These are phyloP conservation scores for Eulemur coronatus DNA, from an alignment of 2,797 vertebrate genomes.

Conservation along the genomic window DNA sequence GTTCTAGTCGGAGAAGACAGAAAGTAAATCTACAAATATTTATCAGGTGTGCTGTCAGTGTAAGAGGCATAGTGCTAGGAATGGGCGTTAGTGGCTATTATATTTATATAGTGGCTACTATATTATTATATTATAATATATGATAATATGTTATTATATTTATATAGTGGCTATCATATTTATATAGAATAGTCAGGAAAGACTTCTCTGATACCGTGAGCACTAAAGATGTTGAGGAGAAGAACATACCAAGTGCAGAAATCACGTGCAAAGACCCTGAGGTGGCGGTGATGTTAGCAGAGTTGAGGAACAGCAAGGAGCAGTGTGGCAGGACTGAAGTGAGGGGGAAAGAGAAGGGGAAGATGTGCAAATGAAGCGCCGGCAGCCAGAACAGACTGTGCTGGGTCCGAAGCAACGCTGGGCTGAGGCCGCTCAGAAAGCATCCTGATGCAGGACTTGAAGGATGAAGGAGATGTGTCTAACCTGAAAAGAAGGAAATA, in stretches of 20 bases:
- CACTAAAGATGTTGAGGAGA: not conserved
- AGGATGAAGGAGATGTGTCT: not conserved
- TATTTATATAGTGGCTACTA: no score
- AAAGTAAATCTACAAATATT: not conserved
- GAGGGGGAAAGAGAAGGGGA: not conserved
- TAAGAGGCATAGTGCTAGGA: not conserved
- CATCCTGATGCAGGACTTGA: not conserved
- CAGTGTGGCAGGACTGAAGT: not conserved
- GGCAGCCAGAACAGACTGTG: no score
- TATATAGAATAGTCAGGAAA: not conserved
- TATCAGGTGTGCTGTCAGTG: not conserved
- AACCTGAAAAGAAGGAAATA: not conserved
- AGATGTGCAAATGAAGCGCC: fast-evolving
- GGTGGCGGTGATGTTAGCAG: not conserved
- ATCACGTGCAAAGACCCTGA: not conserved
- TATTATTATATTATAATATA: no score
- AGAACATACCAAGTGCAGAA: not conserved
- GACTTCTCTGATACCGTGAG: not conserved
- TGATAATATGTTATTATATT: no score
- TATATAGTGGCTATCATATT: not conserved
- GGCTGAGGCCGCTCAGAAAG: not conserved
- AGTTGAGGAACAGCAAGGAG: not conserved
- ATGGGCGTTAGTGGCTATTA: not conserved
- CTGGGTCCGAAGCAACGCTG: not conserved
- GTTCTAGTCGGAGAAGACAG: not conserved